phyloP scores from a whole-genome alignment of 2,113 vertebrate genomes.

The Nesospiza acunhae region DNA sequence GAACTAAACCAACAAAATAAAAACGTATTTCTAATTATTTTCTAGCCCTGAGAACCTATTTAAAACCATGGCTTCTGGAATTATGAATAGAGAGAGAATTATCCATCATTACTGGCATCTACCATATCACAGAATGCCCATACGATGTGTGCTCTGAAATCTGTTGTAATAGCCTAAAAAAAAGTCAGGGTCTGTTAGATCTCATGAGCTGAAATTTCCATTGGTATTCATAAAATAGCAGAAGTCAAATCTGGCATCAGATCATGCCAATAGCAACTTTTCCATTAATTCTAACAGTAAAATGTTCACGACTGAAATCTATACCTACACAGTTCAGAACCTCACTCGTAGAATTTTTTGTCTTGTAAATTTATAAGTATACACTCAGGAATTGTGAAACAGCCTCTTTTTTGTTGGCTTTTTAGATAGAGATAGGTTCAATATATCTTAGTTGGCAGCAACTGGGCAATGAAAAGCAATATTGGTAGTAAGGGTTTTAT shows the following conservation, averaged over 20 bases:
- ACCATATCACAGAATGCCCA: background rate
- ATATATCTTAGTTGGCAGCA: slow-evolving; percentile 56
- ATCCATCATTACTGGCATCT: background rate
- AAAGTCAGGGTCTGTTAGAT: background rate
- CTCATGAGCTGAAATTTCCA: background rate
- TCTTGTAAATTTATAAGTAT: slow-evolving; percentile 42
- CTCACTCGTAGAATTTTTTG: background rate
- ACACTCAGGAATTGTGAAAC: slow-evolving; percentile 36
- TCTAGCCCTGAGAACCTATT: background rate
- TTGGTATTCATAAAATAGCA: background rate
- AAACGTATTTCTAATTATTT: background rate
- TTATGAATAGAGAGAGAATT: background rate
- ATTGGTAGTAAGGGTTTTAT: slow-evolving; percentile 58
- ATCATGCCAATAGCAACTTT: slow-evolving; percentile 7
- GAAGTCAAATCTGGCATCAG: background rate
- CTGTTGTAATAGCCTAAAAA: background rate
- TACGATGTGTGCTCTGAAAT: background rate
- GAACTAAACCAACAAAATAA: background rate
- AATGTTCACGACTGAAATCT: slow-evolving; percentile 9
- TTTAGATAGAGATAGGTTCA: slow-evolving; percentile 28
- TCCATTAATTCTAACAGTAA: background rate
- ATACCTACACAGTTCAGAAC: background rate
- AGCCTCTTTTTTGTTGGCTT: slow-evolving; percentile 15
- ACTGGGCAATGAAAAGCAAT: slow-evolving; percentile 60
- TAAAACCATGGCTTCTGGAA: background rate